Base-by-base conservation (phyloP, 2,113 vertebrate species). In the Beaufortia kweichowensis region DNA sequence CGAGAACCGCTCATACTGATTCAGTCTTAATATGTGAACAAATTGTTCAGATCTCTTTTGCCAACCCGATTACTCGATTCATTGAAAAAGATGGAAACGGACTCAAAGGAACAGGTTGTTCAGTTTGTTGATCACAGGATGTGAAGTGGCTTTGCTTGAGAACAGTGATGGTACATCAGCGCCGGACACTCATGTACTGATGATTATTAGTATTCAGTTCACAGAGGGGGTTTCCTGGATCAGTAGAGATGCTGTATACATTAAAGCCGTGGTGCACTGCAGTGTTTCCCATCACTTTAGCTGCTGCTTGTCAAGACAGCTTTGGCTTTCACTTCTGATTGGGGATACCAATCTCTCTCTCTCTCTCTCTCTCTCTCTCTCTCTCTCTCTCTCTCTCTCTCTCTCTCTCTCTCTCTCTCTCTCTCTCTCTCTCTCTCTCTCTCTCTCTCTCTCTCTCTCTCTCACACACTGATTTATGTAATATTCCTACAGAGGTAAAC, bases 151-250 rank as follows among this genome's bases (percentile, higher is more conserved):
- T 57, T 41, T 39, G 21, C 50, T 19, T 11, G n/a, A 39, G 68
- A 57, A 71, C 28, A 39, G 11, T 1, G 29, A 31, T 56, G 0
- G 29, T 55, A 56, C 31, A 57, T 71, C 53, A 57, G 21, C 10
- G 48, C n/a, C 23, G 26, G 31, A 14, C 68, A 71, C 17, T 71
- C 53, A 57, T 56, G 24, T 59, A 4, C 23, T 56, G 14, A 6
- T 48, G 39, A 3, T 31, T 61, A 74, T 74, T 74, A 61, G 57
- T 61, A 74, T 74, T 61, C 70, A 60, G 39, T 48, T 17, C 70
- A 74, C 70, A 61, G 57, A 74, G 70, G 70, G 69, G 70, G 23
- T 74, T 74, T 74, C 70, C 70, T 74, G 70, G 70, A 74, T 53
- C 48, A 53, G 48, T n/a, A 53, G 48, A 53, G n/a, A 8, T 48